Conservation (phyloP, 1,140 invertebrate genomes). For the Pollicipes pollicipes region DNA sequence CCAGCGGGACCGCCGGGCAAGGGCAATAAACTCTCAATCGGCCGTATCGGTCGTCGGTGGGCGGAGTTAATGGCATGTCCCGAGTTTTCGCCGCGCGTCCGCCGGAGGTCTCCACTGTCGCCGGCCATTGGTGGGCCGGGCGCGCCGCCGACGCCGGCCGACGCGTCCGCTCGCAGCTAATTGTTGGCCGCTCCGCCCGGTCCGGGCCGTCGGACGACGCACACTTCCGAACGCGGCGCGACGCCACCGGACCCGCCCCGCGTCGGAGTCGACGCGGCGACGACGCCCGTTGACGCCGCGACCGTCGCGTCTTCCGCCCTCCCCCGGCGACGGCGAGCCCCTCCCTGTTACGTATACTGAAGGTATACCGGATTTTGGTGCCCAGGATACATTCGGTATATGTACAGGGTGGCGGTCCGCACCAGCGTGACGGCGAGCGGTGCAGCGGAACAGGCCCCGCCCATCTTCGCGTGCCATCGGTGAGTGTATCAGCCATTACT, state of each 20-base stretch:
- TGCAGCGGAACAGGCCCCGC: no score
- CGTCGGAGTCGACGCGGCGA: background rate
- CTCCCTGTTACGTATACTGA: background rate
- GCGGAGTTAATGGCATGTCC: constrained; percentile 1
- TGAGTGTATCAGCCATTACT: background rate
- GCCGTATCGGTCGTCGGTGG: background rate
- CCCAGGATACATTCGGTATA: constrained; percentile 1
- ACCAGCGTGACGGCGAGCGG: no score
- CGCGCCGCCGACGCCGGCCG: no score
- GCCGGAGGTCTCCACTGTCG: background rate
- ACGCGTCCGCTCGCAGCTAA: background rate
- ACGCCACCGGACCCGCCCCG: background rate
- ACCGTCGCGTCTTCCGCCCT: background rate
- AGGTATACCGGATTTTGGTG: background rate
- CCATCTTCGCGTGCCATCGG: background rate
- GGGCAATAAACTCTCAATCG: background rate
- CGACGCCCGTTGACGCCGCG: background rate
- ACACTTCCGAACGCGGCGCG: no score
- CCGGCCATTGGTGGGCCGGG: background rate
- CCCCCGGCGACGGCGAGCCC: no score
- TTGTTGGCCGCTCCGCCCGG: background rate
- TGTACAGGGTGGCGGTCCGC: background rate
- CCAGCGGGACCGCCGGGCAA: background rate
- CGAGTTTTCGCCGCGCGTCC: background rate
- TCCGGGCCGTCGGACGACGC: no score